phyloP scores from a whole-genome alignment of 1,140 invertebrate genomes.

The Rhagoletis zephyria region DNA sequence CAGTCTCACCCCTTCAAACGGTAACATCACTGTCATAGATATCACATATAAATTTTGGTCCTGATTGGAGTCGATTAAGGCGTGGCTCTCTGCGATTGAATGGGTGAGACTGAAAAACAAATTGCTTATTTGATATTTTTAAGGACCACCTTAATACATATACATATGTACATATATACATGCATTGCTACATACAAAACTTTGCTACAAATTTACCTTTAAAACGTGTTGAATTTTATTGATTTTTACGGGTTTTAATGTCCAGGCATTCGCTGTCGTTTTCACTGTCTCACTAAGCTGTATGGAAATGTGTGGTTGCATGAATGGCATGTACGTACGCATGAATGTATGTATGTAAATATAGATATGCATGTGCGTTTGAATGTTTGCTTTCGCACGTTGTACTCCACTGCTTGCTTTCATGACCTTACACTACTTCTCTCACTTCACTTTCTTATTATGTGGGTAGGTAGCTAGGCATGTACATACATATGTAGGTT shows the following conservation, averaged over 20 bases:
- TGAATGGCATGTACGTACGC: not conserved
- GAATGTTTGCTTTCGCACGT: not conserved
- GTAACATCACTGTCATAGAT: no score
- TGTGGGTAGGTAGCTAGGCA: not conserved
- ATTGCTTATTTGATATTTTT: no score
- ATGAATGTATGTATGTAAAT: not conserved
- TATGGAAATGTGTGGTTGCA: not conserved
- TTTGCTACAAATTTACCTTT: not conserved
- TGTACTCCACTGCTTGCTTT: slow-evolving; percentile 7
- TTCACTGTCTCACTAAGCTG: not conserved
- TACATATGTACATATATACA: not conserved
- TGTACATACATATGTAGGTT: not conserved
- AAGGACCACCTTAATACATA: no score
- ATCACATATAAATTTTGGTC: no score
- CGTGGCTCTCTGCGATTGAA: no score
- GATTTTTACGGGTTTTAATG: slow-evolving; percentile 49
- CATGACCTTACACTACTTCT: slow-evolving; percentile 27
- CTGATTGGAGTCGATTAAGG: no score
- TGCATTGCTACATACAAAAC: not conserved
- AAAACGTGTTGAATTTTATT: slow-evolving; percentile 45
- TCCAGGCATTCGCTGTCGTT: not conserved
- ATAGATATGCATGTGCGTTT: not conserved
- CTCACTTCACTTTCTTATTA: slow-evolving; percentile 19
- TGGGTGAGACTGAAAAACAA: no score
- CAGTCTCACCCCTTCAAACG: no score